Percentiles rank a stretch among this genome's conserved stretches.
phyloP scores from a whole-genome alignment of 2,888 invertebrate species.

The Andrena haemorrhoa region DNA sequence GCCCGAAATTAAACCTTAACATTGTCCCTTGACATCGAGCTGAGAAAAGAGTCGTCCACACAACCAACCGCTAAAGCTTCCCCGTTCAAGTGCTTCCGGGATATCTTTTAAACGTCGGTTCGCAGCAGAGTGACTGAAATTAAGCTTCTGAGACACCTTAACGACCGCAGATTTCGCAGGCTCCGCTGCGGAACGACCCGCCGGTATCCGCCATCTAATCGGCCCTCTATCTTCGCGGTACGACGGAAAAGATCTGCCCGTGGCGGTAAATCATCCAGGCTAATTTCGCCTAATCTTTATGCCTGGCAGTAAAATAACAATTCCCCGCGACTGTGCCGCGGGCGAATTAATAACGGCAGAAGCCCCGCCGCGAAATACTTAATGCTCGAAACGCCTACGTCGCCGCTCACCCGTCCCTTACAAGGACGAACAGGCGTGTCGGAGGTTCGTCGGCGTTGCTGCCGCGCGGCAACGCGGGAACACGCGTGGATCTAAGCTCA shows the following conservation, averaged over 20 bases:
- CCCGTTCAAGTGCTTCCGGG: background rate
- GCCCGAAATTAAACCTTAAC: too few species aligned
- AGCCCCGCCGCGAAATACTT: constrained; percentile 32
- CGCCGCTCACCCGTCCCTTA: constrained; percentile 7
- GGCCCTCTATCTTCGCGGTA: constrained; percentile 18
- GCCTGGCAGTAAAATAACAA: constrained; percentile 77
- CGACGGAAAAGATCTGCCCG: constrained; percentile 63
- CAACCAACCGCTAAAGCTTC: background rate
- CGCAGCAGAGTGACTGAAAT: background rate
- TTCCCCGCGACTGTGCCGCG: constrained; percentile 63
- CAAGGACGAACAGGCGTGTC: constrained; percentile 15
- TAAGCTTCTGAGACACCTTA: background rate
- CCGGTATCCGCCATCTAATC: constrained; percentile 35
- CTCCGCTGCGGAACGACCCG: constrained; percentile 11
- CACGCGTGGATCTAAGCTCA: constrained; percentile 45
- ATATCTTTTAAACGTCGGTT: background rate
- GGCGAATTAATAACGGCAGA: constrained; percentile 62
- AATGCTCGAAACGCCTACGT: constrained; percentile 21
- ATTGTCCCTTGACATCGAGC: too few species aligned
- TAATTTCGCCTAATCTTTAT: constrained; percentile 81
- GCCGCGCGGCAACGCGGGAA: constrained; percentile 4
- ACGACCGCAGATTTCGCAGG: constrained; percentile 3
- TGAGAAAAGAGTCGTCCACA: too few species aligned
- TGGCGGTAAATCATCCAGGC: constrained; percentile 75
- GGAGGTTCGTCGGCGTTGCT: constrained; percentile 26